Conservation (phyloP, 2,888 invertebrate species). For the Agrenia bidenticulata region DNA sequence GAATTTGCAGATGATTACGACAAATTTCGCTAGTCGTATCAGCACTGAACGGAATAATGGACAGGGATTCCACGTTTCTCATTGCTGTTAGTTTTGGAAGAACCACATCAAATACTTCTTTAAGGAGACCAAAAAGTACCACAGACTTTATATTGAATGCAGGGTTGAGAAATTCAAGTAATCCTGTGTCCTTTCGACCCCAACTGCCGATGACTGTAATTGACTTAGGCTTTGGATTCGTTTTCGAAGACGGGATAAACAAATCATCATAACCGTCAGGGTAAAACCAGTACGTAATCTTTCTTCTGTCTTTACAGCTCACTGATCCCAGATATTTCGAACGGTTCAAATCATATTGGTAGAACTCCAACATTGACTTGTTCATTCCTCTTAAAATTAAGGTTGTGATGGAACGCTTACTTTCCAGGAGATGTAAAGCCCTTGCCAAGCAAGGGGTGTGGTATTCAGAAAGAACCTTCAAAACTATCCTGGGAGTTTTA, state of each 20-base stretch:
- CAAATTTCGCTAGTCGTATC: conserved; percentile 22
- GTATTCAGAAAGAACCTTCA: conserved; percentile 12
- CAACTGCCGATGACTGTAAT: conserved; percentile 31
- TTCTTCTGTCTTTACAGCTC: conserved; percentile 25
- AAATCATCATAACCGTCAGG: conserved; percentile 34
- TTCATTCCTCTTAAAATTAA: conserved; percentile 21
- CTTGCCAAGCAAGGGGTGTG: conserved; percentile 9
- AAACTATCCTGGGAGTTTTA: neutral
- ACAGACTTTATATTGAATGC: conserved; percentile 2
- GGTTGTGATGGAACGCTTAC: conserved; percentile 14
- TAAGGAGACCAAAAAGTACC: conserved; percentile 24
- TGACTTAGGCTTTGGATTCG: neutral
- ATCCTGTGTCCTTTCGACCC: conserved; percentile 32
- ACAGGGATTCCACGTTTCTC: conserved; percentile 30
- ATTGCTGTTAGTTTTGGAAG: conserved; percentile 33
- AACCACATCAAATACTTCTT: conserved; percentile 31
- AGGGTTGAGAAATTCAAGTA: conserved; percentile 32
- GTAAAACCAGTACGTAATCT: conserved; percentile 38
- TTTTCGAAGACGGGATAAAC: conserved; percentile 1
- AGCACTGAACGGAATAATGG: conserved; percentile 27
- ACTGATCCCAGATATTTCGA: neutral
- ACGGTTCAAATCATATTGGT: conserved; percentile 7
- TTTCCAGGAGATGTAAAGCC: conserved; percentile 17
- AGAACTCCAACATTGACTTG: conserved; percentile 18
- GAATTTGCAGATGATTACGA: conserved; percentile 35